Conservation (phyloP, 2,797 vertebrate genomes). For the Enteromius fasciolatus region DNA sequence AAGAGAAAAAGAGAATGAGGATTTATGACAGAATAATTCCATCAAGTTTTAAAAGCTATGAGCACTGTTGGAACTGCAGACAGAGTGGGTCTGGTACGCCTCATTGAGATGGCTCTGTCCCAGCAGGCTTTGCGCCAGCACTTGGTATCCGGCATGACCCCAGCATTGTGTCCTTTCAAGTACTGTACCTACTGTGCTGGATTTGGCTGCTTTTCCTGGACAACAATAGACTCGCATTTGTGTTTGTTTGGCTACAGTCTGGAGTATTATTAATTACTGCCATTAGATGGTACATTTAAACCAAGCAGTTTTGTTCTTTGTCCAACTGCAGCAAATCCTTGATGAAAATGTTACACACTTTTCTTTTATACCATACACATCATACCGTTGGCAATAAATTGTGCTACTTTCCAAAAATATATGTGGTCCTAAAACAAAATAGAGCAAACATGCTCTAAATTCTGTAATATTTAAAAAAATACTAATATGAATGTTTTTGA, state of each 20-base stretch:
- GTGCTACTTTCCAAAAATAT: neutral
- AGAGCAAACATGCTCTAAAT: neutral
- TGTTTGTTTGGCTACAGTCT: constrained; percentile 23
- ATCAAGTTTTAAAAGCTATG: neutral
- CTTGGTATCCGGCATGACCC: constrained; percentile 24
- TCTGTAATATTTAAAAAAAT: neutral
- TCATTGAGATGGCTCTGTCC: constrained; percentile 33
- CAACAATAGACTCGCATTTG: constrained; percentile 18
- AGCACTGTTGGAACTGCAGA: neutral
- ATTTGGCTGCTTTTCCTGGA: constrained; percentile 31
- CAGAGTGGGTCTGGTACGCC: constrained; percentile 10
- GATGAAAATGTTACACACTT: neutral
- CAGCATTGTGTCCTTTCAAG: constrained; percentile 33
- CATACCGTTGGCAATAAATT: neutral
- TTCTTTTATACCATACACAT: neutral
- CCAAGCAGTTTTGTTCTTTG: neutral
- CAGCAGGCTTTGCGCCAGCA: constrained; percentile 5
- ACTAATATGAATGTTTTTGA: neutral
- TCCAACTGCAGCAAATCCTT: neutral
- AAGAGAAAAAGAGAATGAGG: neutral
- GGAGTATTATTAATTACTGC: constrained; percentile 1
- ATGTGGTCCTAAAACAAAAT: neutral
- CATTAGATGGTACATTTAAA: constrained; percentile 2
- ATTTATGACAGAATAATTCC: neutral
- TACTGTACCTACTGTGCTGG: constrained; percentile 30